These are phyloP conservation scores for Cygnus buccinator DNA, from an alignment of 2,113 vertebrate species.

Conservation along the genomic window DNA sequence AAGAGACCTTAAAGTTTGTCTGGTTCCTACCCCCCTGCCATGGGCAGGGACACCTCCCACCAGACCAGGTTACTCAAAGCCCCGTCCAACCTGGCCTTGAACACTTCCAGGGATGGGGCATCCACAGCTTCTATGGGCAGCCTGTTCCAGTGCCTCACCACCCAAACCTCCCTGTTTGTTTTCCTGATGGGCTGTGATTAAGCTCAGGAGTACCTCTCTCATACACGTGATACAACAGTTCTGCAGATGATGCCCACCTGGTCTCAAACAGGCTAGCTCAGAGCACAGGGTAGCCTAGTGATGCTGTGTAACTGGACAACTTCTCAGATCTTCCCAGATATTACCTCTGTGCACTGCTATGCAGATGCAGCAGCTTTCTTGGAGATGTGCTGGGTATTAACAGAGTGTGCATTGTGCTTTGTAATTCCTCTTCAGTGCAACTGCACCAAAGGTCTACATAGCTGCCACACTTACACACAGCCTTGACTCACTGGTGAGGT, in stretches of 20 bases:
- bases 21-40: background rate
- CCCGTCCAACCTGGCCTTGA: no score
- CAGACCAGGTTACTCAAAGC: no score
- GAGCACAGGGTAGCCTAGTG: background rate
- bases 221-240: fast-evolving
- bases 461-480: background rate
- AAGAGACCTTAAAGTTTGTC: background rate
- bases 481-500: background rate
- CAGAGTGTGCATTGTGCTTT: background rate
- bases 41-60: background rate
- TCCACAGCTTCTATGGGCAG: no score
- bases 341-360: fast-evolving
- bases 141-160: no score
- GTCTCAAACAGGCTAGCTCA: background rate
- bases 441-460: background rate
- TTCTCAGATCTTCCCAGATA: background rate
- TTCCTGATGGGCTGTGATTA: background rate
- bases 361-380: background rate
- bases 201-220: background rate
- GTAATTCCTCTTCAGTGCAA: fast-evolving
- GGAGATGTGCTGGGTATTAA: background rate
- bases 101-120: no score
- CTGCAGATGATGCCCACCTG: background rate
- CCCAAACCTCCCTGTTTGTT: background rate
- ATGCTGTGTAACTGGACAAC: background rate